Base-by-base conservation (phyloP, 2,888 invertebrate genomes). In the Ochropacha duplaris region DNA sequence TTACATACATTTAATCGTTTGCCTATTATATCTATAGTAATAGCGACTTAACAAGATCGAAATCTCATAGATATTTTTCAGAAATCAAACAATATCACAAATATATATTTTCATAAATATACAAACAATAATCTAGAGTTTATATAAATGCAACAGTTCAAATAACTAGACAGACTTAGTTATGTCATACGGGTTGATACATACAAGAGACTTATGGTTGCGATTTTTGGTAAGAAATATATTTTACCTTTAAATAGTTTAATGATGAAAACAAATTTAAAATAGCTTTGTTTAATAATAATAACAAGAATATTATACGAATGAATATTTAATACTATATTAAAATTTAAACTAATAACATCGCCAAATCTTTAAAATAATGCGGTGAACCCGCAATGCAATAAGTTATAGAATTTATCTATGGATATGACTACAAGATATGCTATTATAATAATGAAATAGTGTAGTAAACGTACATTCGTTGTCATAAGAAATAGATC, bases 351-450 rank as follows among this genome's bases (percentile, higher is more conserved):
- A 36, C n/a, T n/a, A n/a, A 36, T 6, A 36, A 12, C n/a, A n/a
- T 5, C n/a, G 36, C 36, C 5, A 36, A n/a, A 34, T 34, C 12
- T 28, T 36, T 36, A n/a, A n/a, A 36, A n/a, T 36, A 36, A 36
- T 36, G 4, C n/a, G 50, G 50, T n/a, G 6, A 28, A 19, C 9
- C 57, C 57, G 59, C 59, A 64, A 62, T 69, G 69, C 68, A 62
- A 73, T 36, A 36, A 72, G 58, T 66, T 72, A 64, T 75, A 78
- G 71, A 74, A 71, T 68, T 64, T 44, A 79, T 68, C 66, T 67
- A 77, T 75, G 88, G 85, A 86, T 89, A 90, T 88, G 83, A 83
- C 87, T 90, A 90, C 85, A 60, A 88, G 90, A 90, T 90, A 90
- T 90, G 88, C 87, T 87, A 86, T 76, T 69, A 69, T 74, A 76